These are phyloP conservation scores for Acropora tenuis DNA, from an alignment of 64 coral and sea anemone species.

Conservation along the genomic window DNA sequence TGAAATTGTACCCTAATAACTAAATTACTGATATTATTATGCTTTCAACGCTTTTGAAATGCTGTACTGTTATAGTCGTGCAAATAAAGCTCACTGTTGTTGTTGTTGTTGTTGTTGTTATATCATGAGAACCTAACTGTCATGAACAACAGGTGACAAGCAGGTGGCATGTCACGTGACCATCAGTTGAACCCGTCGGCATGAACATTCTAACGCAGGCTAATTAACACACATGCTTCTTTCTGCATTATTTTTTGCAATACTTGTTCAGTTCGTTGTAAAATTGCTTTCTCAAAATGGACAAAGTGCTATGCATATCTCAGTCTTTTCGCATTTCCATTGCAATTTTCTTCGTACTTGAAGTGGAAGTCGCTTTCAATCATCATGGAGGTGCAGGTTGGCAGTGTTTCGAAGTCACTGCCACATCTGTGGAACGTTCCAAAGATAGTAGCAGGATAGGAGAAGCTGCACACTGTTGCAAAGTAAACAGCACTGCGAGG, in stretches of 20 bases:
- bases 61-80: no score
- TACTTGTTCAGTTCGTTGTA: neutral
- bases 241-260: neutral
- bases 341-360: conserved; percentile 13
- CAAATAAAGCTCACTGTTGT: no score
- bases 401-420: neutral
- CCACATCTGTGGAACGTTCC: neutral
- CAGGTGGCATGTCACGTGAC: neutral
- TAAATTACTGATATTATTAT: no score
- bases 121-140: neutral
- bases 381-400: neutral
- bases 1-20: no score
- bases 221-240: neutral
- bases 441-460: neutral
- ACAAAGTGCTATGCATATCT: neutral
- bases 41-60: no score
- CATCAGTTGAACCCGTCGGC: neutral
- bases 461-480: neutral
- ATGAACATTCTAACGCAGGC: neutral
- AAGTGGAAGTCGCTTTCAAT: neutral
- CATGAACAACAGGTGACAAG: neutral
- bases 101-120: no score
- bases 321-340: neutral
- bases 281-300: neutral
- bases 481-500: neutral